Evolutionary conservation across 2,797 vertebrate species (phyloP).

Genomic region (Falco concolor): DNA sequence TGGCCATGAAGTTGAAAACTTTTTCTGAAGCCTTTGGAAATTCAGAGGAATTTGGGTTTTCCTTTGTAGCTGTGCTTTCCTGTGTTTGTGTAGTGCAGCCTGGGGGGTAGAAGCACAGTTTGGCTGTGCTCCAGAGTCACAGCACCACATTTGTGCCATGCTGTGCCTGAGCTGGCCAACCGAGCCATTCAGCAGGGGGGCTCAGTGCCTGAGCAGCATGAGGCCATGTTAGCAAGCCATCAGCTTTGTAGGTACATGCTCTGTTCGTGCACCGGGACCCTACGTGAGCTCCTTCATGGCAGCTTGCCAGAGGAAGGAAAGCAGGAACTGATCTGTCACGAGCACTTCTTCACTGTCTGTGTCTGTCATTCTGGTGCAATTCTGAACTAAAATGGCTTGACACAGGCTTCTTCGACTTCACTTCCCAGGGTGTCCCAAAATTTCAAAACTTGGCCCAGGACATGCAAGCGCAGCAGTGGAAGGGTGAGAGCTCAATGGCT

Average conservation of each 20-base stretch:
- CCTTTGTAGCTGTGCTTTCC: fast-evolving
- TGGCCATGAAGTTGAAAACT: not conserved
- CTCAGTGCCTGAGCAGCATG: not conserved
- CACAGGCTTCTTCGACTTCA: fast-evolving
- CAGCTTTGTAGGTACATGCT: not conserved
- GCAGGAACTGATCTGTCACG: fast-evolving
- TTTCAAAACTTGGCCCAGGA: not conserved
- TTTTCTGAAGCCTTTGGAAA: not conserved
- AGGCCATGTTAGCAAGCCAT: not conserved
- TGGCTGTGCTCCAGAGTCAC: not conserved
- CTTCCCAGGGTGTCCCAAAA: not conserved
- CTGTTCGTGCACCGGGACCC: not conserved
- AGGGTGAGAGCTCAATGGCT: not conserved
- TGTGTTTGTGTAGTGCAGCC: too few relatives aligned
- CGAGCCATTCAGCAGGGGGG: fast-evolving
- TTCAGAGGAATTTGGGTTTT: not conserved
- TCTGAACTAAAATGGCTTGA: not conserved
- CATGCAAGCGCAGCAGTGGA: not conserved
- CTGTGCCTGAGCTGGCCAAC: not conserved
- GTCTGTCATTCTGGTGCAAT: not conserved
- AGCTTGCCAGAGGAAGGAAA: not conserved
- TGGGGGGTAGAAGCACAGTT: not conserved
- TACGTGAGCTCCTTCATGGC: not conserved
- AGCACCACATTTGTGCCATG: fast-evolving
- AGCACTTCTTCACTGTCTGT: not conserved